These are phyloP conservation scores for Leucophenga varia DNA, from an alignment of 1,140 invertebrate species.

Conservation along the genomic window DNA sequence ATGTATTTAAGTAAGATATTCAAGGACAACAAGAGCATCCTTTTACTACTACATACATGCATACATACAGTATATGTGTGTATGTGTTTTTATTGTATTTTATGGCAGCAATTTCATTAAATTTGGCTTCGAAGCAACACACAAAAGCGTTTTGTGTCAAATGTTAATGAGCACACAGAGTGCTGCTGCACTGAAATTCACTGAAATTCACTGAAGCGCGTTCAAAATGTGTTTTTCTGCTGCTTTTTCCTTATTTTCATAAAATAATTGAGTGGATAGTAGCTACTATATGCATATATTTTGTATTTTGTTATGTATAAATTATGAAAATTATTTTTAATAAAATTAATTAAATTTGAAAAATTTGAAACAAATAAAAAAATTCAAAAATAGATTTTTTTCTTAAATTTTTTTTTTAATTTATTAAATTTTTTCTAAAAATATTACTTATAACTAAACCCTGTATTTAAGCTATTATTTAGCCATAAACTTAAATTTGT, in stretches of 20 bases:
- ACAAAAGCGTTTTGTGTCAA: conserved; percentile 25
- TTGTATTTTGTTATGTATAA: conserved; percentile 17
- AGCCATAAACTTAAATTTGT: conserved; percentile 24
- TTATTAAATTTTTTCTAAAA: not conserved
- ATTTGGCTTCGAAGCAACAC: conserved; percentile 5
- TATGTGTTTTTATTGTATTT: too few species aligned
- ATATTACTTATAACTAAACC: conserved; percentile 17
- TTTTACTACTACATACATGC: too few species aligned
- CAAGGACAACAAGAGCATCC: too few species aligned
- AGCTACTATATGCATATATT: conserved; percentile 9
- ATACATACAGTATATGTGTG: too few species aligned
- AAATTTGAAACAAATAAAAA: not conserved
- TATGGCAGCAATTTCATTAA: too few species aligned
- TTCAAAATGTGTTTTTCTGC: conserved; percentile 2
- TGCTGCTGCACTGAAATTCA: conserved; percentile 4
- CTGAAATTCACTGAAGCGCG: not conserved
- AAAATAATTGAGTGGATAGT: conserved; percentile 20
- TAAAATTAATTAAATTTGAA: conserved; percentile 15
- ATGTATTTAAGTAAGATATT: too few species aligned
- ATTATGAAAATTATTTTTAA: conserved; percentile 32
- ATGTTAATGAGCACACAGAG: conserved; percentile 26
- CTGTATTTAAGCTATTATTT: not conserved
- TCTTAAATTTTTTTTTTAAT: conserved; percentile 3
- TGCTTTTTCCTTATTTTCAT: not conserved
- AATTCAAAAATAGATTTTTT: not conserved